Percentiles rank a stretch among this genome's conserved stretches.
phyloP scores from a whole-genome alignment of 1,140 invertebrate genomes.

The Zaprionus nigranus region DNA sequence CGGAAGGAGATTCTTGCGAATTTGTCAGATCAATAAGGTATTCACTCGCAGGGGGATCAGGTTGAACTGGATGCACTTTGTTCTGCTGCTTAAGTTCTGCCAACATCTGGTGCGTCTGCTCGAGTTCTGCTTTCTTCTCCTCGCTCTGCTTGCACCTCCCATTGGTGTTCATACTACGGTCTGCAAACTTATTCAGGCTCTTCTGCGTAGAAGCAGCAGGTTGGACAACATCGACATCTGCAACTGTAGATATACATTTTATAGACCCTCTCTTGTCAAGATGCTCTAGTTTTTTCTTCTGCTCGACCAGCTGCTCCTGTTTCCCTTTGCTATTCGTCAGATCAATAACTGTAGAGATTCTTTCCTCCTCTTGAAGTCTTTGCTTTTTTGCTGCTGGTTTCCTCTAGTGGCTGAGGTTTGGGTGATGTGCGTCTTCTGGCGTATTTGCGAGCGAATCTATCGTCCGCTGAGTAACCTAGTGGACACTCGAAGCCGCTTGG shows the following conservation, averaged over 20 bases:
- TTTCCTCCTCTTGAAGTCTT: conserved; percentile 11
- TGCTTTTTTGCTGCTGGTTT: conserved; percentile 22
- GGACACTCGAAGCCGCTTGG: conserved; percentile 57
- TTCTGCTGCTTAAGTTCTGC: background rate
- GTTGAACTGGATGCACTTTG: background rate
- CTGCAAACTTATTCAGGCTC: no score
- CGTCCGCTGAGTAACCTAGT: conserved; percentile 48
- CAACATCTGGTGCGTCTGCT: background rate
- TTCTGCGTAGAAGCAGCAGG: no score
- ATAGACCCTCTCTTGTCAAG: no score
- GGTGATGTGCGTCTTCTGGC: conserved; percentile 9
- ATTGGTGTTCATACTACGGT: no score
- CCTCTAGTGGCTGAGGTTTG: conserved; percentile 1
- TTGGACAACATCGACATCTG: no score
- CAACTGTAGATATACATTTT: no score
- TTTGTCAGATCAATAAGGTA: no score
- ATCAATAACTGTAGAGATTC: background rate
- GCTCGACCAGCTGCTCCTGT: no score
- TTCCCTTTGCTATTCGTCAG: background rate
- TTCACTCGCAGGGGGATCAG: background rate
- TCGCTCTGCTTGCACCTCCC: background rate
- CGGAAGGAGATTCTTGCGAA: no score
- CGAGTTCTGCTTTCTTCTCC: background rate
- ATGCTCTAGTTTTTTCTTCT: background rate
- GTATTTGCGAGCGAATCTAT: conserved; percentile 25